phyloP scores from a whole-genome alignment of 2,888 invertebrate species.

The Agrochola macilenta region DNA sequence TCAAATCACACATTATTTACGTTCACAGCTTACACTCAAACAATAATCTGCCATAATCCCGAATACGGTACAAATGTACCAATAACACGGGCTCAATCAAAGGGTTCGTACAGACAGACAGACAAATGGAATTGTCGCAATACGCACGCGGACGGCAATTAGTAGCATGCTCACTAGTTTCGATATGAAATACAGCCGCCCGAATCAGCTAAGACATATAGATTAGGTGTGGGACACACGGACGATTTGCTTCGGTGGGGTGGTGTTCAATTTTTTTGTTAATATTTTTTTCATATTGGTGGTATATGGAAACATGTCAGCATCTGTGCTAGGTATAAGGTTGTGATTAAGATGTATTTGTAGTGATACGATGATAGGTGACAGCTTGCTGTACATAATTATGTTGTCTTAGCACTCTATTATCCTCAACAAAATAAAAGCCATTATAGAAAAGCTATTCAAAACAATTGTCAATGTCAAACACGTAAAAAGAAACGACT shows the following conservation, averaged over 20 bases:
- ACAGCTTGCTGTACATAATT: too few species aligned
- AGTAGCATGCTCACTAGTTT: constrained; percentile 81
- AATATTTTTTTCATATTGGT: neutral
- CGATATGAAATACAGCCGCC: constrained; percentile 87
- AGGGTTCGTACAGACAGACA: constrained; percentile 72
- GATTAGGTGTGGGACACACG: constrained; percentile 80
- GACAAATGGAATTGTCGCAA: constrained; percentile 84
- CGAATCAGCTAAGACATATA: constrained; percentile 87
- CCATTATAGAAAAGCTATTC: neutral
- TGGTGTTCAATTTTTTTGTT: neutral
- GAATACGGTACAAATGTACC: constrained; percentile 47
- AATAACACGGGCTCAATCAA: constrained; percentile 66
- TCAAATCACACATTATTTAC: constrained; percentile 43
- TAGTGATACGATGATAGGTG: too few species aligned
- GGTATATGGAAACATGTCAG: neutral
- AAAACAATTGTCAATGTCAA: neutral
- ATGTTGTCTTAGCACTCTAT: neutral
- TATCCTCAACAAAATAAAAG: neutral
- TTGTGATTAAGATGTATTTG: neutral
- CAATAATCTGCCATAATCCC: constrained; percentile 56
- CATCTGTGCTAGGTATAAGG: neutral
- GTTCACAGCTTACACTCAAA: constrained; percentile 26
- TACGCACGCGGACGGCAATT: constrained; percentile 80
- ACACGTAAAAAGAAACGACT: neutral
- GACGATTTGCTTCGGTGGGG: constrained; percentile 45